Base-by-base conservation (phyloP, 2,113 vertebrate genomes). In the Tylochromis polylepis region DNA sequence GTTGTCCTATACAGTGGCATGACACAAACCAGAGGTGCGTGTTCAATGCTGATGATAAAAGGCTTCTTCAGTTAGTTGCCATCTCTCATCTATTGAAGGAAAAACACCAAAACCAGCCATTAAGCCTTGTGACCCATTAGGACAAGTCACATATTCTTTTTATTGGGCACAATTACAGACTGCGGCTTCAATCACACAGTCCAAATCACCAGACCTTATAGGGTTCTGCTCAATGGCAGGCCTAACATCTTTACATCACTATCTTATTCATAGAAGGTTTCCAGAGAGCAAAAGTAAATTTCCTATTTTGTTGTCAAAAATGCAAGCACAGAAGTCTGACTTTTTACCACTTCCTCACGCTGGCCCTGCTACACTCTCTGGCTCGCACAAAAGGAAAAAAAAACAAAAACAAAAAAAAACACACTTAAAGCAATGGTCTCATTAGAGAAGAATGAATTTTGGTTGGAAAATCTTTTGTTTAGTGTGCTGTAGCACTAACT, bases 91-190 rank as follows among this genome's bases (percentile, higher is more conserved):
- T 75, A 79, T 24, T 70, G 22, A 75, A 46, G 43, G 9, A 38
- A 78, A 11, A 8, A 79, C n/a, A 75, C 41, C 27, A 79, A 82
- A 87, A 88, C 55, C 55, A 82, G 81, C 60, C 65, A 84, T 92
- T 88, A 85, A 46, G 10, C 34, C 58, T 24, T 24, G 14, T 43
- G 14, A 82, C 85, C 84, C 29, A 15, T 82, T 5, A 36, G 53
- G 49, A 84, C 79, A 85, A 72, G 79, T 75, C 65, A 75, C 77
- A 41, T 46, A 72, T 79, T 83, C 24, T 60, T 75, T 84, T 87
- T 81, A 84, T 20, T 79, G 58, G 12, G 43, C 82, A 86, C 79
- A 90, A 87, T 90, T 85, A 77, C 72, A 91, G 86, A 36, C 60
- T 80, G 90, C 20, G 79, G 81, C 36, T 89, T 84, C 55, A 34